Base-by-base conservation (phyloP, 1,140 invertebrate genomes). In the Conopomorpha cramerella region DNA sequence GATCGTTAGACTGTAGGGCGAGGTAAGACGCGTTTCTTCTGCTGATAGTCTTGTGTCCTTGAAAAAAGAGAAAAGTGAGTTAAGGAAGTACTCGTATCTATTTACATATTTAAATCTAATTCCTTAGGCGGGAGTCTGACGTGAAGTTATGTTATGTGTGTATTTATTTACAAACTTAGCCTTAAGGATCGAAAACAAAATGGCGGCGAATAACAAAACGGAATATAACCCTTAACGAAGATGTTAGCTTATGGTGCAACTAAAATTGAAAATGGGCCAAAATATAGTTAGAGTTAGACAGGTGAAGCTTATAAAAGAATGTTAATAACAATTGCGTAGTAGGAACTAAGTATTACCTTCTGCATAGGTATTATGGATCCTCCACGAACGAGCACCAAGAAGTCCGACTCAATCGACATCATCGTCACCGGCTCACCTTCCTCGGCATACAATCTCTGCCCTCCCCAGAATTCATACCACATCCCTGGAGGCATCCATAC, bases 401-500 rank as follows among this genome's bases (percentile, higher is more conserved):
- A 64, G 36, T 76, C 71, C 1, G 60, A 43, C 31, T 59, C 62
- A 2, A 58, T 64, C 0, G 66, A 70, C 8, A 52, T 51, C 54
- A 76, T 54, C 0, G 63, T 62, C 1, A 66, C 42, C 7, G 46
- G 34, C 16, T 62, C 49, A 0, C 60, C 63, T 45, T 54, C 54
- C 8, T 52, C 28, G 4, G 41, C 55, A 39, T 37, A 2, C 45
- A 49, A 30, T 26, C 49, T 39, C 16, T 62, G 40, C 2, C 71
- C 71, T 39, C 71, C 54, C 56, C 59, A 71, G 10, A 76, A 33
- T 28, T 76, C 71, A 33, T 57, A 76, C 71, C 71, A 76, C 1
- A 38, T 46, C 0, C 64, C 71, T 13, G 66, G 62, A 30, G 66
- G 66, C 35, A 68, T 40, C 41, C 40, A 36, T 2, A 73, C 30